Evolutionary conservation across 2,797 vertebrate genomes (phyloP).

Genomic region (Chlorospingus semifuscus): DNA sequence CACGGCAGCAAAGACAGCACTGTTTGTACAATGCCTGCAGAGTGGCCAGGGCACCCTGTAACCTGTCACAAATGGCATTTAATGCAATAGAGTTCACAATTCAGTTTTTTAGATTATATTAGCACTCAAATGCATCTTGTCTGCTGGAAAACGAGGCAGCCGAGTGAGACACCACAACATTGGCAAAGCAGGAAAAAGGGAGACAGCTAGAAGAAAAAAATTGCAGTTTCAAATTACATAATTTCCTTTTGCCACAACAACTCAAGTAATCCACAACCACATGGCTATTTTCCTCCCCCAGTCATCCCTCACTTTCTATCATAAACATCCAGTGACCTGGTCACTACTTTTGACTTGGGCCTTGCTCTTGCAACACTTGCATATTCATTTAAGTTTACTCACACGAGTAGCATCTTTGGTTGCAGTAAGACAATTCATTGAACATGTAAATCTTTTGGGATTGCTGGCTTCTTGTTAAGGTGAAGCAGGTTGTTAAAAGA

Average conservation of each 20-base stretch:
- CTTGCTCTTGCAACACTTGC: neutral
- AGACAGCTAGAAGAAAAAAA: neutral
- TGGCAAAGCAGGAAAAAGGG: neutral
- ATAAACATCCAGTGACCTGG: neutral
- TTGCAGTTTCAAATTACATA: neutral
- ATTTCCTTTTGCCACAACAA: neutral
- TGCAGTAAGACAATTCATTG: neutral
- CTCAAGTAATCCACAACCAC: neutral
- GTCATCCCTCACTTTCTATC: neutral
- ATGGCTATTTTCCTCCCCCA: neutral
- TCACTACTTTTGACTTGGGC: neutral
- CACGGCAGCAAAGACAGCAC: neutral
- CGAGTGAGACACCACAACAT: neutral
- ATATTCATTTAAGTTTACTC: neutral
- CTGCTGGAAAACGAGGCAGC: neutral
- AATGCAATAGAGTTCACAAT: neutral
- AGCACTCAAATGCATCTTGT: neutral
- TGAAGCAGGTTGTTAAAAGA: neutral
- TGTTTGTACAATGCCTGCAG: neutral
- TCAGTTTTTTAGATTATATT: neutral
- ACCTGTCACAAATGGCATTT: neutral
- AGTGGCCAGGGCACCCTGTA: neutral
- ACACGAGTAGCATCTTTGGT: neutral
- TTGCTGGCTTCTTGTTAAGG: neutral
- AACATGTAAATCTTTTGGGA: neutral